Percentiles rank a stretch among this genome's conserved stretches.
Conservation (phyloP, 2,113 vertebrate genomes). For the Scophthalmus maximus region DNA sequence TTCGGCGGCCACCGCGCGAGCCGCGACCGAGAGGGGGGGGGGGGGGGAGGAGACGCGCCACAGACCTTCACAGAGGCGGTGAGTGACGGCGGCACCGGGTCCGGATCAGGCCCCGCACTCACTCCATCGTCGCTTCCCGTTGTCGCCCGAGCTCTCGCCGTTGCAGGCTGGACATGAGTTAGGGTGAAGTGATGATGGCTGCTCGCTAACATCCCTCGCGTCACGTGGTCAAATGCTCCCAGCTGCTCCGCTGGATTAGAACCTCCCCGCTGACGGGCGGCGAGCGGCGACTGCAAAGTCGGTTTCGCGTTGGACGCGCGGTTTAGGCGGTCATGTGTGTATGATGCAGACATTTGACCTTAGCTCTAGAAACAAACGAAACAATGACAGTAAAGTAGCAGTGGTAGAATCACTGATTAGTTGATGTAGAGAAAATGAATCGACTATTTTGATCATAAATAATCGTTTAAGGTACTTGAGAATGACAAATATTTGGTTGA, state of each 20-base stretch:
- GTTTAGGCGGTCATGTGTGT: not conserved
- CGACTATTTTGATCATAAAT: no score
- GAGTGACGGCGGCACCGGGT: slow-evolving; percentile 1
- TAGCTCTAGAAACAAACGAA: no score
- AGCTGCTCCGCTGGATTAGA: slow-evolving; percentile 79
- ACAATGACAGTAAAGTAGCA: no score
- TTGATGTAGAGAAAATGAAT: no score
- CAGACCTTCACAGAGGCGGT: slow-evolving; percentile 54
- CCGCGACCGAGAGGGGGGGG: slow-evolving; percentile 3
- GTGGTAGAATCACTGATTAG: no score
- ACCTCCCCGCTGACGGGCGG: slow-evolving; percentile 66
- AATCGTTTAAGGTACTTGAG: no score
- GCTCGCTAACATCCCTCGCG: slow-evolving; percentile 75
- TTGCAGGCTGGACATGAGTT: slow-evolving; percentile 71
- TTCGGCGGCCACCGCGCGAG: slow-evolving; percentile 17
- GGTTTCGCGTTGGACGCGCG: slow-evolving; percentile 18
- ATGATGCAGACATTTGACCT: no score
- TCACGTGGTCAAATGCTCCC: slow-evolving; percentile 87
- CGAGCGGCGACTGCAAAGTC: slow-evolving; percentile 2
- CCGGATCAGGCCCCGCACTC: slow-evolving; percentile 3
- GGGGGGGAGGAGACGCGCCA: not conserved
- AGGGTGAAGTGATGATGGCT: slow-evolving; percentile 82
- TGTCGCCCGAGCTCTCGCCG: slow-evolving; percentile 46
- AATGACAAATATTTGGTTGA: no score
- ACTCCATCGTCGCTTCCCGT: slow-evolving; percentile 68